Conservation (phyloP, 2,797 vertebrate species). For the Amphiprion clarkii region DNA sequence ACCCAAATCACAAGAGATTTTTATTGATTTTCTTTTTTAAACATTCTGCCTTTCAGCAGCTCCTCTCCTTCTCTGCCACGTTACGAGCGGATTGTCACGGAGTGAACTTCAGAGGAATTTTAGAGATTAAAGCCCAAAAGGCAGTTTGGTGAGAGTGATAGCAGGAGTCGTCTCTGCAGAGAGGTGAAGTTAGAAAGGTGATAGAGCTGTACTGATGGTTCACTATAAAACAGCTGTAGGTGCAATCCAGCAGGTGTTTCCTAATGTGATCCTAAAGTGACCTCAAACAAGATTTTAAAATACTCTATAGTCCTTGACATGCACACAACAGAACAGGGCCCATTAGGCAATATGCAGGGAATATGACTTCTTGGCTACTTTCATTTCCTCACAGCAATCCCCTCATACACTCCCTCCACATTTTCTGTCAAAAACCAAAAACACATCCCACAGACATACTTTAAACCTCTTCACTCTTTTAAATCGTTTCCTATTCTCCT, state of each 20-base stretch:
- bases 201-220: slow-evolving; percentile 3
- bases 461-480: neutral
- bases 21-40: slow-evolving; percentile 71
- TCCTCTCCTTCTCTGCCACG: slow-evolving; percentile 45
- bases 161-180: slow-evolving; percentile 24
- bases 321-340: neutral
- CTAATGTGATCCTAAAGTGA: neutral
- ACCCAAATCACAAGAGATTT: slow-evolving; percentile 63
- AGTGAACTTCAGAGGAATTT: slow-evolving; percentile 54
- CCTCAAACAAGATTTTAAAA: neutral
- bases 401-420: neutral
- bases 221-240: neutral
- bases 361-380: neutral
- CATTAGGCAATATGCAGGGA: neutral
- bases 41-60: slow-evolving; percentile 57
- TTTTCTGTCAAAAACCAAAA: neutral
- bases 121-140: slow-evolving; percentile 50
- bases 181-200: slow-evolving; percentile 22
- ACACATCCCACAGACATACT: neutral
- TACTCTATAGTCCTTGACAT: neutral
- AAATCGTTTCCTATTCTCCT: neutral
- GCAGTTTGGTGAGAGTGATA: slow-evolving; percentile 29
- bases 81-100: slow-evolving; percentile 47
- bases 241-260: slow-evolving; percentile 9
- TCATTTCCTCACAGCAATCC: neutral